phyloP scores from a whole-genome alignment of 2,888 invertebrate species.

The Dione juno region DNA sequence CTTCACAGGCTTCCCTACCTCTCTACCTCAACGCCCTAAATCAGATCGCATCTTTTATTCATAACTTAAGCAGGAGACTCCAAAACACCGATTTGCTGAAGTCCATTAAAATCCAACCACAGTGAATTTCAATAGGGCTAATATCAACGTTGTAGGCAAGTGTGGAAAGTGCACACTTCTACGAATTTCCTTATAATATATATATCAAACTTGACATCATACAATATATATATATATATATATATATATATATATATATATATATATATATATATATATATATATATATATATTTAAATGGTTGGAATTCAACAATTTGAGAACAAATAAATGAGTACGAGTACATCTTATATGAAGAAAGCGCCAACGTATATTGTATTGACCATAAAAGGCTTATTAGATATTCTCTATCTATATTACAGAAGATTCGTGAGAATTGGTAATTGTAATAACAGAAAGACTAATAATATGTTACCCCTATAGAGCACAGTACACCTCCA shows the following conservation, averaged over 20 bases:
- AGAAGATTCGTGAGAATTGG: not conserved
- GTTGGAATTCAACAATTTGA: too few species aligned
- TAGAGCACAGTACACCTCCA: too few species aligned
- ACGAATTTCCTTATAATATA: not conserved
- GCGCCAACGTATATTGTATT: too few species aligned
- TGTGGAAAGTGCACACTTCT: not conserved
- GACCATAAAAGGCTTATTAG: not conserved
- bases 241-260: too few species aligned
- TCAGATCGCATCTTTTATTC: slow-evolving; percentile 69
- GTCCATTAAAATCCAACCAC: slow-evolving; percentile 65
- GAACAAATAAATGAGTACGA: too few species aligned
- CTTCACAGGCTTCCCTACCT: slow-evolving; percentile 34
- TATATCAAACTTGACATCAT: too few species aligned
- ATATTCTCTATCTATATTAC: not conserved
- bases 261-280: too few species aligned
- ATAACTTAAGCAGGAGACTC: slow-evolving; percentile 67
- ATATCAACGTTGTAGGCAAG: slow-evolving; percentile 28
- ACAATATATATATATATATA: too few species aligned
- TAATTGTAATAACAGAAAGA: not conserved
- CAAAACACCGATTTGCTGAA: slow-evolving; percentile 70
- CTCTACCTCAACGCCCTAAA: slow-evolving; percentile 42
- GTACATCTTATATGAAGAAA: too few species aligned
- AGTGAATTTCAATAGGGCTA: slow-evolving; percentile 63
- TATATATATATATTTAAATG: too few species aligned
- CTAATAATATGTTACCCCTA: not conserved